Evolutionary conservation across 2,113 vertebrate species (phyloP), one percentile per base, ranked within the genome.

Genomic region (Eubucco bourcierii): DNA sequence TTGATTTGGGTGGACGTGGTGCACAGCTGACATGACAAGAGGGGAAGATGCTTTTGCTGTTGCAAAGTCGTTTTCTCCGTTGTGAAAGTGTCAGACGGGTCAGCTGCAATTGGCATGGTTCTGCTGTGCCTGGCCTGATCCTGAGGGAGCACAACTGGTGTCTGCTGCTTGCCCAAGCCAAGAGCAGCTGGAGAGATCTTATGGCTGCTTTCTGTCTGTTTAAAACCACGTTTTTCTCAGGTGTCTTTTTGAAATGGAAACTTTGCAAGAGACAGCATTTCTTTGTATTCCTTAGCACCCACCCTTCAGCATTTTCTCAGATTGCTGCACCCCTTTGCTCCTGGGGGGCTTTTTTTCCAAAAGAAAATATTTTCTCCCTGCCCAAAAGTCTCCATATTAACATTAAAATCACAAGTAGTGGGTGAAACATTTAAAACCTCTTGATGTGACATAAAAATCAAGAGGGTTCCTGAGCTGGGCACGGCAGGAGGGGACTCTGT

Each of bases 31-130:
- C 52, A 33, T 63, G 88, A 80, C 61, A 77, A 53, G 73, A 83
- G 46, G 63, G 10, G 65, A 78, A 71, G 68, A 47, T 17, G 29
- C 58, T 85, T 91, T 67, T 56, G 31, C 87, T 80, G 44, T 91
- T 19, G 0, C 11, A 5, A 61, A 85, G 59, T 68, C 44, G 50
- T 95, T 95, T 95, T 80, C 68, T 88, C 68, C 47, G 4, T 75
- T 71, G 76, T 15, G 1, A 46, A 73, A 83, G 34, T 72, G 61
- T 86, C 76, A 80, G 33, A 55, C 25, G 52, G 53, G 46, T 85
- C 19, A 6, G n/a, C 52, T 88, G 25, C 0, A 0, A 31, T 70
- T 0, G 0, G 25, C 33, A 25, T 34, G 53, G 50, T 24, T 52
- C 67, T 92, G 75, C 75, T 67, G 24, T 33, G 52, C 27, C 66